These are phyloP conservation scores for Nomada ruficornis DNA, from an alignment of 2,888 invertebrate genomes.

Conservation along the genomic window DNA sequence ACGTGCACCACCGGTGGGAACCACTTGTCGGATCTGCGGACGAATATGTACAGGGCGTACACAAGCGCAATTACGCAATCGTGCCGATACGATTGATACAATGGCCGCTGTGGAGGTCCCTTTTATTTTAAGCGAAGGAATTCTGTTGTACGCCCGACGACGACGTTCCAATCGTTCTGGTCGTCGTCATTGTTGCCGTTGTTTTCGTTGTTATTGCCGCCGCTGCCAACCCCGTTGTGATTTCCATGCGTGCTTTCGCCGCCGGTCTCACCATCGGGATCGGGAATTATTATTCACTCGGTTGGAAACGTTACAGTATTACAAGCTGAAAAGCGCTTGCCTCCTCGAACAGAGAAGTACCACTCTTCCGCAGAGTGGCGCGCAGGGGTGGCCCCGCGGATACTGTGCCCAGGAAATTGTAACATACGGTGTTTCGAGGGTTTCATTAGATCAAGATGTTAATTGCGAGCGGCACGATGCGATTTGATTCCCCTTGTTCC, in stretches of 20 bases:
- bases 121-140: constrained; percentile 80
- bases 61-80: constrained; percentile 32
- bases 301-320: constrained; percentile 83
- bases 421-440: constrained; percentile 82
- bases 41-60: constrained; percentile 24
- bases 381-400: constrained; percentile 51
- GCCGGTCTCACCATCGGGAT: constrained; percentile 56
- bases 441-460: constrained; percentile 81
- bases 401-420: constrained; percentile 68
- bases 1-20: constrained; percentile 79
- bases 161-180: constrained; percentile 41
- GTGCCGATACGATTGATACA: constrained; percentile 27
- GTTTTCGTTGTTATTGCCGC: constrained; percentile 59
- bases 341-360: constrained; percentile 62
- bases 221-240: constrained; percentile 27
- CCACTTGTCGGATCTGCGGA: constrained; percentile 80
- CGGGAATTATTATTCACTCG: constrained; percentile 81
- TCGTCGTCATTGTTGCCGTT: constrained; percentile 62
- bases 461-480: constrained; percentile 73
- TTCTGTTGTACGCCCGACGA: constrained; percentile 56
- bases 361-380: constrained; percentile 41
- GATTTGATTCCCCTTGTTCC: constrained; percentile 34
- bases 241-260: constrained; percentile 34
- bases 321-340: constrained; percentile 73
- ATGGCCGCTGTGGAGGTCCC: constrained; percentile 44